Evolutionary conservation across 2,888 invertebrate species (phyloP).

Genomic region (Pterobdella sp.): DNA sequence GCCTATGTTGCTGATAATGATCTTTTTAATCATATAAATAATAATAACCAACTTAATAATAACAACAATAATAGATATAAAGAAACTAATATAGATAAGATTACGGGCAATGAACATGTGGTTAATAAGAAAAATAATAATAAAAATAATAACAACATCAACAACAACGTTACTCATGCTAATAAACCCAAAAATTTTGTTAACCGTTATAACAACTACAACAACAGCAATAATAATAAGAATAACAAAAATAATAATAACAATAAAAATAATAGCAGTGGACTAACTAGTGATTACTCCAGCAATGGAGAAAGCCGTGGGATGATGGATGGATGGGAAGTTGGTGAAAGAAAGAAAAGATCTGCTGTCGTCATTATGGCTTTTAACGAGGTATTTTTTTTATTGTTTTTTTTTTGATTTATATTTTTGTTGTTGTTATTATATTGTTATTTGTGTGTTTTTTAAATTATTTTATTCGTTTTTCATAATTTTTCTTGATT

Average conservation of each 20-base stretch:
- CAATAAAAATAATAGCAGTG: not conserved
- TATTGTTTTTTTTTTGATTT: not conserved
- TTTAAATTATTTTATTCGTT: too few relatives aligned
- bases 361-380: not conserved
- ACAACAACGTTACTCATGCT: not conserved
- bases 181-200: not conserved
- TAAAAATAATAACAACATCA: not conserved
- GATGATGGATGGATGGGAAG: not conserved
- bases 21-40: not conserved
- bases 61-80: not conserved
- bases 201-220: not conserved
- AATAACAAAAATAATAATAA: not conserved
- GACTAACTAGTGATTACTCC: not conserved
- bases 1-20: not conserved
- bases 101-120: not conserved
- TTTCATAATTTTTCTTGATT: too few relatives aligned
- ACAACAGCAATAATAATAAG: not conserved
- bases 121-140: not conserved
- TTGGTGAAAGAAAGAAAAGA: not conserved
- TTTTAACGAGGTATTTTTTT: not conserved
- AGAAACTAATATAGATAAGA: not conserved
- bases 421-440: too few relatives aligned
- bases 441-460: too few relatives aligned
- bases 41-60: constrained; percentile 10
- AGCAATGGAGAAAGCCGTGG: not conserved